Base-by-base conservation (phyloP, 2,888 invertebrate species). In the Aleiodes testaceus region DNA sequence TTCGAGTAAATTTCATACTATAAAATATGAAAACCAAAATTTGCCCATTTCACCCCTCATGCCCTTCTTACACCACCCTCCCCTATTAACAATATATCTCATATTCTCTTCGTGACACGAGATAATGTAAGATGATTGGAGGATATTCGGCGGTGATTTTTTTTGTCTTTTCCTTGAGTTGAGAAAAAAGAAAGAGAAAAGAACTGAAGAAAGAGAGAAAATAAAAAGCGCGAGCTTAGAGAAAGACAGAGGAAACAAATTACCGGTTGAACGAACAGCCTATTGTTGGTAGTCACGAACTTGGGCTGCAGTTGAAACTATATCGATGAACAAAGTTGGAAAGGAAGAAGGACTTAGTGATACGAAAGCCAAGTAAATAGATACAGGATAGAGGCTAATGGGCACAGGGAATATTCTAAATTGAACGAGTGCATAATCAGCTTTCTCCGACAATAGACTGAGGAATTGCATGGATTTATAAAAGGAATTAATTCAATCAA, bases 311-410 rank as follows among this genome's bases (percentile, higher is more conserved):
- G 66, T 66, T 66, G 66, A 14, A 30, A 50, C 36, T 65, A 42
- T 22, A 53, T 20, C 20, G 16, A 5, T 42, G 22, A 9, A 42
- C 22, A 30, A 30, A 36, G 50, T 53, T 7, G 16, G 20, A 53
- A 50, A 52, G 49, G 36, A 36, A 26, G 30, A 14, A 52, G 12
- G 26, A 52, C 12, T 36, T 36, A 22, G 16, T 67, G 14, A 22
- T 53, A 14, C 52, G 20, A n/a, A 9, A 20, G 16, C 42, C 42
- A 14, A 30, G 68, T 64, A 73, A 73, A 70, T 73, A 68, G 68
- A 68, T 70, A 70, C 59, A 66, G 68, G 70, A 70, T 71, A 42
- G 53, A 65, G 66, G 65, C 68, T 69, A 70, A 69, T 69, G 70
- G 49, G 22, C 12, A 16, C 7, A 12, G 22, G 9, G 20, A 63